Conservation (phyloP, 1,140 invertebrate species). For the Cepaea nemoralis region DNA sequence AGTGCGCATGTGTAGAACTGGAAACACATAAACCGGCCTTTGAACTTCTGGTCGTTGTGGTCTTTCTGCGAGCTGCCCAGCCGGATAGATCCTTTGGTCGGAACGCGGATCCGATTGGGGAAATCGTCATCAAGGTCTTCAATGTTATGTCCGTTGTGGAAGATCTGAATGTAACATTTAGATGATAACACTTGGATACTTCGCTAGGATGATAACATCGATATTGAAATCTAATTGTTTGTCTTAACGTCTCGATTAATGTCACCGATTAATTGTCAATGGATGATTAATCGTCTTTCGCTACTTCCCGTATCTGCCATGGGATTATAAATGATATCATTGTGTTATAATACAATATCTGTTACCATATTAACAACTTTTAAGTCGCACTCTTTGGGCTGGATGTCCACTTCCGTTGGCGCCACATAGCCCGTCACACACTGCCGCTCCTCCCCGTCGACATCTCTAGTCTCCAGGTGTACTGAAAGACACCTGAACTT, state of each 20-base stretch:
- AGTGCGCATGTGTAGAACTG: conserved; percentile 33
- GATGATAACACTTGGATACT: no score
- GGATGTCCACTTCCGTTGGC: neutral
- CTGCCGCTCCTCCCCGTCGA: conserved; percentile 35
- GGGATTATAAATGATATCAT: no score
- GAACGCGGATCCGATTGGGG: conserved; percentile 48
- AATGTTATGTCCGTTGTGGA: conserved; percentile 44
- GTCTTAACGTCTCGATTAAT: no score
- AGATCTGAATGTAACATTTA: conserved; percentile 22
- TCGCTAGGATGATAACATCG: no score
- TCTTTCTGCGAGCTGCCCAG: conserved; percentile 44
- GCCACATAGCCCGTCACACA: conserved; percentile 43
- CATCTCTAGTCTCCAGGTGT: conserved; percentile 15
- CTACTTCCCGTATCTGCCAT: no score
- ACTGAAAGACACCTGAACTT: no score
- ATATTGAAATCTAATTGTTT: no score
- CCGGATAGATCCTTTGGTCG: conserved; percentile 41
- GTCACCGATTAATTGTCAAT: no score
- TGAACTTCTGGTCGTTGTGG: conserved; percentile 29
- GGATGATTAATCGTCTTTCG: no score
- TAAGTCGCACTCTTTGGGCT: conserved; percentile 31
- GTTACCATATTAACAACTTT: no score
- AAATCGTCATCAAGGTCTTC: conserved; percentile 52
- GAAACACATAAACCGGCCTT: conserved; percentile 44
- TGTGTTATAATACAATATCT: no score